Base-by-base conservation (phyloP, 2,797 vertebrate genomes). In the Parauchenoglanis punctatus region DNA sequence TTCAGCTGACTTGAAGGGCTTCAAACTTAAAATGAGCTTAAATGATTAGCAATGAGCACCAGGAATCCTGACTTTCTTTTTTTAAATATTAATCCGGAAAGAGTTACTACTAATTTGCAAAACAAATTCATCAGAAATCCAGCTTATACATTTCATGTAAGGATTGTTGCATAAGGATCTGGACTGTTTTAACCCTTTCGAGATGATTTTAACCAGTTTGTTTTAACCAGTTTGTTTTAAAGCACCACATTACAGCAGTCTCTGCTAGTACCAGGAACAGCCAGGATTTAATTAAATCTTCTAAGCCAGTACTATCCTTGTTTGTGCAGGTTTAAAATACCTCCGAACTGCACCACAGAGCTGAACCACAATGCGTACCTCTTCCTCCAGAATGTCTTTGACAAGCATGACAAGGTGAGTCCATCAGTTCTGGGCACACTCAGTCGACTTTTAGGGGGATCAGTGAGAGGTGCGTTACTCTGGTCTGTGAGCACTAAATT, bases 401-500 rank as follows among this genome's bases (percentile, higher is more conserved):
- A 99, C 94, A 99, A 99, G 91, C 98, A 99, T 56, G 98, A 99
- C 94, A 97, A 98, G 96, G 98, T 99, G 94, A 97, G 97, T 87
- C 77, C n/a, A 35, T 46, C 12, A 85, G 15, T 58, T 59, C 65
- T 17, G 5, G 18, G 68, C 58, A 17, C 0, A 20, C 4, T 67
- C 8, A 0, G 81, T 49, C 7, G 10, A 28, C 11, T 44, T 49
- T 44, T 61, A 15, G 2, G 20, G 7, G 61, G 25, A 49, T 82
- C 58, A n/a, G 6, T 63, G 25, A 28, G 11, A 17, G 58, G 3
- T 65, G 44, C 0, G 0, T 46, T 28, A 10, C 18, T 12, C 35
- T 25, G 3, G 20, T 25, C 77, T 25, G 49, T 31, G 4, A 61
- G 20, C 6, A 25, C 10, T 40, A 40, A 52, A 76, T n/a, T 28